These are phyloP conservation scores for Clarias magur DNA, from an alignment of 2,113 vertebrate genomes.

Conservation along the genomic window DNA sequence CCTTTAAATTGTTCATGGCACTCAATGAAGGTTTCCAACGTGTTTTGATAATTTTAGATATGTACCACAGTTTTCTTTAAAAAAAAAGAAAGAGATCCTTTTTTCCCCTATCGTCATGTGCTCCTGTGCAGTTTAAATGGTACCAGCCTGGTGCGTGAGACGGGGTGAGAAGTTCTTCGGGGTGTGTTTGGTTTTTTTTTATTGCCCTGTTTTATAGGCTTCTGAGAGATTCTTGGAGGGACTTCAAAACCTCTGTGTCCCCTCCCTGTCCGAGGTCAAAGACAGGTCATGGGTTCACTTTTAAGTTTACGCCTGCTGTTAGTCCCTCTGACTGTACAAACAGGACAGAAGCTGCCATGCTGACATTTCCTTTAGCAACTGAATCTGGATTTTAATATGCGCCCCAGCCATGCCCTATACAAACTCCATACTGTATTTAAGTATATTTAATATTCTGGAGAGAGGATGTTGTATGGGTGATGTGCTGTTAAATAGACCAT, in stretches of 20 bases:
- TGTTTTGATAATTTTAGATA: neutral
- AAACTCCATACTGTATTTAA: neutral
- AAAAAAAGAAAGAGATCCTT: too few relatives aligned
- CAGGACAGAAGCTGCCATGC: neutral
- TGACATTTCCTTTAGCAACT: neutral
- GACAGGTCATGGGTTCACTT: constrained; percentile 80
- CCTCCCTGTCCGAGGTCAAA: constrained; percentile 74
- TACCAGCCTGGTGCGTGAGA: constrained; percentile 35
- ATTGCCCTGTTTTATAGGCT: constrained; percentile 76
- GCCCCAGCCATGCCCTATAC: neutral
- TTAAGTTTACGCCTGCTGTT: constrained; percentile 79
- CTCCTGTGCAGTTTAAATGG: constrained; percentile 4
- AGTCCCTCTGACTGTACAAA: constrained; percentile 17
- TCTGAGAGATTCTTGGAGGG: constrained; percentile 75
- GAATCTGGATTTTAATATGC: neutral
- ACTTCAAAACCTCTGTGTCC: constrained; percentile 79
- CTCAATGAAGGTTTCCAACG: neutral
- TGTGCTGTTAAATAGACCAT: neutral
- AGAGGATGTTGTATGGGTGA: neutral
- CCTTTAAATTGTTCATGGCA: too few relatives aligned
- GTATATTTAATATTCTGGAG: neutral
- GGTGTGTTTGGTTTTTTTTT: constrained; percentile 74
- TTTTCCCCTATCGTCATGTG: neutral
- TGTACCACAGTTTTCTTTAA: neutral
- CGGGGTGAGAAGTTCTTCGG: constrained; percentile 51